Evolutionary conservation across 2,113 vertebrate species (phyloP).

Genomic region (Deroptyus accipitrinus): DNA sequence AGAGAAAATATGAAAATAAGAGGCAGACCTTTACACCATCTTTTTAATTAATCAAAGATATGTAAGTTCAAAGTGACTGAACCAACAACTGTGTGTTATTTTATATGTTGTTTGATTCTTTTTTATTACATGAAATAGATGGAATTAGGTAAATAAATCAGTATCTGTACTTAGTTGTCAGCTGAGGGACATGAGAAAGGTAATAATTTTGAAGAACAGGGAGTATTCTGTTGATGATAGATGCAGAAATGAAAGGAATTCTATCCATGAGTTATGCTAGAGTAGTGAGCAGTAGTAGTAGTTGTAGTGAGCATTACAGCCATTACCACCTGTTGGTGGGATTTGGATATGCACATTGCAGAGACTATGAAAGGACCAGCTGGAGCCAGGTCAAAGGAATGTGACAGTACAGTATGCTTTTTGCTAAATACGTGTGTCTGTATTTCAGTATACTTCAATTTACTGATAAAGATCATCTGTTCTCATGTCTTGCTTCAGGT

Average conservation of each 20-base stretch:
- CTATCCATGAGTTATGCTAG: not conserved
- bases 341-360: not conserved
- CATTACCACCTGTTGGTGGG: not conserved
- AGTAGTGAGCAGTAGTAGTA: not conserved
- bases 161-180: not conserved
- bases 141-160: not conserved
- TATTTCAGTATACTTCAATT: not conserved
- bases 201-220: not conserved
- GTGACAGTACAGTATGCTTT: not conserved
- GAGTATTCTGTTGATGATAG: not conserved
- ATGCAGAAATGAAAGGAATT: not conserved
- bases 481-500: not conserved
- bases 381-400: not conserved
- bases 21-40: not conserved
- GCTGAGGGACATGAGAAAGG: not conserved
- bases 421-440: not conserved
- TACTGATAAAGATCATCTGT: not conserved
- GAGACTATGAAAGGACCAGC: not conserved
- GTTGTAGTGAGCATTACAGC: not conserved
- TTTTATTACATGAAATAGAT: not conserved
- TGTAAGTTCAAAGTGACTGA: not conserved
- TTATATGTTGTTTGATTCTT: not conserved
- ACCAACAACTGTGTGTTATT: accelerated
- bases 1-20: not conserved
- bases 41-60: not conserved